Conservation (phyloP, 2,113 vertebrate species). For the Mesembrinibis cayennensis region DNA sequence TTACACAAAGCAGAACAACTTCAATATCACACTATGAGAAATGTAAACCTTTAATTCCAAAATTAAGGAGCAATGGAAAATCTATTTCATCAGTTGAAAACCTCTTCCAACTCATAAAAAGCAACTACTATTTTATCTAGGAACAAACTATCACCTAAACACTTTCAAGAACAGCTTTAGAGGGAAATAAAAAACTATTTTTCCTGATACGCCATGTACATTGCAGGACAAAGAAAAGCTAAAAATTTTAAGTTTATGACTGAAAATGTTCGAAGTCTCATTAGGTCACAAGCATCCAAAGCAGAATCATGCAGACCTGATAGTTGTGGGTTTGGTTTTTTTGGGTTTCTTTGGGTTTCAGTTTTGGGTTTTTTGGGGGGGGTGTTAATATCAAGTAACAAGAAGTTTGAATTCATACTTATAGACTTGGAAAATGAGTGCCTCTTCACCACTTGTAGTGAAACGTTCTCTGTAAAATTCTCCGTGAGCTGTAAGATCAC, state of each 20-base stretch:
- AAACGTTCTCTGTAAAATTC: conserved; percentile 95
- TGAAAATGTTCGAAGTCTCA: background rate
- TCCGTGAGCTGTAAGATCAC: conserved; percentile 92
- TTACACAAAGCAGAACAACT: background rate
- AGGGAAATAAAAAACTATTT: background rate
- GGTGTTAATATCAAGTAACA: background rate
- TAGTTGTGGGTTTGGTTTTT: background rate
- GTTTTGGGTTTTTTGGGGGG: rapidly evolving
- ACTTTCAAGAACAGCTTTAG: background rate
- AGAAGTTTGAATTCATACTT: conserved; percentile 76
- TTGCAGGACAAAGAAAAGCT: background rate
- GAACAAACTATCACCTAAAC: background rate
- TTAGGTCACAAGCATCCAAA: background rate
- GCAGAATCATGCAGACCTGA: background rate
- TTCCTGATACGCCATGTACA: background rate
- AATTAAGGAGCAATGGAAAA: background rate
- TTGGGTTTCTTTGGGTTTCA: background rate
- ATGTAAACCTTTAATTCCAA: background rate
- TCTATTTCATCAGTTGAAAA: background rate
- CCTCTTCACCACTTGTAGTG: conserved; percentile 91
- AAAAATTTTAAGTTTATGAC: background rate
- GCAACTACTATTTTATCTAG: background rate
- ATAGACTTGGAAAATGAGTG: conserved; percentile 89
- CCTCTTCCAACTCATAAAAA: background rate
- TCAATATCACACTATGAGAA: background rate